Percentiles rank a stretch among this genome's conserved stretches.
phyloP scores from a whole-genome alignment of 2,113 vertebrate species.

The Rynchops niger region DNA sequence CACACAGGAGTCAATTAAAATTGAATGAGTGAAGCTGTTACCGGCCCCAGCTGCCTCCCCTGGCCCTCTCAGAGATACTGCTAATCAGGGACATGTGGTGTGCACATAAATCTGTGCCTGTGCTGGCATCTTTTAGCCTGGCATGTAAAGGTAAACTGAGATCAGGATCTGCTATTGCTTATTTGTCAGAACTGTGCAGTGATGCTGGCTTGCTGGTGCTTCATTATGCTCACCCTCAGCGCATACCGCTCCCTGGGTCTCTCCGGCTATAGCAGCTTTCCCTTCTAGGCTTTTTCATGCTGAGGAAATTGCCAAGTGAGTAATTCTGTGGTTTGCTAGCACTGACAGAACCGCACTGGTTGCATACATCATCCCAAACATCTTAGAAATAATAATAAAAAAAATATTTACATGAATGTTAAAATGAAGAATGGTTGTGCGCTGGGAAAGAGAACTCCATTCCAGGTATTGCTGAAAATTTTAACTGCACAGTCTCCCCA shows the following conservation, averaged over 20 bases:
- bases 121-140: background rate
- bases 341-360: background rate
- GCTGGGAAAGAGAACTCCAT: background rate
- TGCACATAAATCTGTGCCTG: constrained; percentile 3
- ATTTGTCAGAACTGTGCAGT: background rate
- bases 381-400: background rate
- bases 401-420: background rate
- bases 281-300: background rate
- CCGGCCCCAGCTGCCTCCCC: constrained; percentile 36
- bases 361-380: background rate
- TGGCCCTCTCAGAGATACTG: background rate
- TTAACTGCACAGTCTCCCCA: accelerated
- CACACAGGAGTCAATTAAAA: constrained; percentile 53
- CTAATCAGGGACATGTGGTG: constrained; percentile 8
- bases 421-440: background rate
- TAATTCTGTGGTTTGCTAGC: background rate
- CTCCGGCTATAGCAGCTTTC: background rate
- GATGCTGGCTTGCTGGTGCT: background rate
- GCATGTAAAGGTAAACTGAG: constrained; percentile 7
- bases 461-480: background rate
- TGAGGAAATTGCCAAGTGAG: background rate
- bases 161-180: background rate
- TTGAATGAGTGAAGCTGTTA: constrained; percentile 46
- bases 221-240: background rate
- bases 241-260: accelerated